Base-by-base conservation (phyloP, 2,888 invertebrate genomes). In the Acanthosepion lycidas region DNA sequence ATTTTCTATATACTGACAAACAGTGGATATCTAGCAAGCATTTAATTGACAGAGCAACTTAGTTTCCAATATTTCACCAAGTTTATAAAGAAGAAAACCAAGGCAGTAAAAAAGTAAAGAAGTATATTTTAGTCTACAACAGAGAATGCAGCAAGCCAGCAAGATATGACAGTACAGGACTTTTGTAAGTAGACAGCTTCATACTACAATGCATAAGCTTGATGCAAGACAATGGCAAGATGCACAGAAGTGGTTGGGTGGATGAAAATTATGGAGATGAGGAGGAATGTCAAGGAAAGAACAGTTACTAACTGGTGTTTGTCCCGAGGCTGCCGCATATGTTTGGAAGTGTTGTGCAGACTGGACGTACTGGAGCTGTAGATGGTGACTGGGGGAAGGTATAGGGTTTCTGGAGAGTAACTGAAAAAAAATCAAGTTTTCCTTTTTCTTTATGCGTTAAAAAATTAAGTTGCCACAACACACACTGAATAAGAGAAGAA, bases 251-350 rank as follows among this genome's bases (percentile, higher is more conserved):
- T 64, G 51, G 23, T n/a, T n/a, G n/a, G 78, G 78, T 18, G 33
- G n/a, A 78, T 78, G n/a, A 92, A 92, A 92, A 92, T 48, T 20
- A 28, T n/a, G 51, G 26, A 18, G 51, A 49, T 49, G 49, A 49
- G 18, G n/a, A 78, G n/a, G 78, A 78, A 33, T n/a, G 12, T n/a
- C 15, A 78, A n/a, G 78, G n/a, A 78, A 78, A 78, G 78, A 78
- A n/a, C n/a, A n/a, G 33, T 93, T 93, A 93, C 93, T 93, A 53
- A 93, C 93, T 93, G 48, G 93, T 93, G 93, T n/a, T 93, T 93
- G 93, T 93, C 93, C 51, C 15, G 93, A 51, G n/a, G 93, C n/a
- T 42, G 93, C 93, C 49, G 93, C 93, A 51, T 93, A 93, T n/a
- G 93, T 93, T 93, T 93, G 93, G 23, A 93, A 53, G 15, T 93